Evolutionary conservation across 2,797 vertebrate genomes (phyloP), one percentile per base, ranked within the genome.

Genomic region (Euthynnus affinis): DNA sequence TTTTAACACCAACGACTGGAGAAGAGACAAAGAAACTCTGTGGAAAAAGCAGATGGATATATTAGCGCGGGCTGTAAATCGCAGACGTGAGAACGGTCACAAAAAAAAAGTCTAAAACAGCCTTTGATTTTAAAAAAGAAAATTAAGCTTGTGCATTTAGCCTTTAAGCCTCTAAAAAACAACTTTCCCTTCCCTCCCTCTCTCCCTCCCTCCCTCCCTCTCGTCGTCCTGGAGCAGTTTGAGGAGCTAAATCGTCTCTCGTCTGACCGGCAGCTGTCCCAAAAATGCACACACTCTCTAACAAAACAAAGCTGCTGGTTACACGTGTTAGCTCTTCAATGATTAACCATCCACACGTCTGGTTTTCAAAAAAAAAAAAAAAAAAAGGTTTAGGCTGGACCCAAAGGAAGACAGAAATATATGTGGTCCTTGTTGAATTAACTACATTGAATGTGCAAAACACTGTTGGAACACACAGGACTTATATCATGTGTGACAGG

Each of bases 41-140:
- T 1, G 9, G 6, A 17, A 57, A 3, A 23, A 32, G 48, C 7
- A 18, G 13, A 32, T 22, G 8, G 12, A 57, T 29, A 63, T 14
- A 13, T 14, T n/a, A 12, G 34, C 0, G 3, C 9, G 8, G 52
- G 14, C 3, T 0, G n/a, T 6, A 34, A 1, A 18, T 6, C 10
- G 44, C 9, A 51, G 56, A 17, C 1, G 57, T 1, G 18, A 61
- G n/a, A 18, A 6, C 22, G 13, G 8, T 13, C 3, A 29, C 23
- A 14, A 4, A 56, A n/a, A n/a, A n/a, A n/a, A n/a, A n/a, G n/a
- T 51, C 20, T 2, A 12, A 52, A 52, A 22, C 63, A 60, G 20
- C 53, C 46, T 34, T 48, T 60, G 5, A 77, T 71, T 71, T 10
- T 17, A 1, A 69, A 37, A 46, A 59, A 64, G 25, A 40, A 5